Evolutionary conservation across 64 coral and sea anemone genomes (phyloP).

Genomic region (Platygyra sinensis): DNA sequence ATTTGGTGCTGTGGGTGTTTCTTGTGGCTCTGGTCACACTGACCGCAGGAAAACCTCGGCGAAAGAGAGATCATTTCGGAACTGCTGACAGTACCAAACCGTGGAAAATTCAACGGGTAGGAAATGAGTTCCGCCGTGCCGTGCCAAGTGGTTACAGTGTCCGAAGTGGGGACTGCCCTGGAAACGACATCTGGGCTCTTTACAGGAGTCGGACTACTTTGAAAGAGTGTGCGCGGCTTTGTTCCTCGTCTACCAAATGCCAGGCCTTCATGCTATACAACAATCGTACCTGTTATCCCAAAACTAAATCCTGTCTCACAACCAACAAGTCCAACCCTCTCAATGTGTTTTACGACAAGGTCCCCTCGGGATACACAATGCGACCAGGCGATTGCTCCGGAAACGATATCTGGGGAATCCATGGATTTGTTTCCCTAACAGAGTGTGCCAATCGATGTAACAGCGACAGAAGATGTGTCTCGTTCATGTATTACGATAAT

Average conservation of each 20-base stretch:
- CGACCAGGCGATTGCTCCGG: constrained; percentile 33
- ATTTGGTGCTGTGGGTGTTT: neutral
- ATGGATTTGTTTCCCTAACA: neutral
- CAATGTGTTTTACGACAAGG: constrained; percentile 25
- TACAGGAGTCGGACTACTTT: neutral
- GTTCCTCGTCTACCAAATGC: neutral
- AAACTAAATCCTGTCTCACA: neutral
- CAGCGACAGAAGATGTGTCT: neutral
- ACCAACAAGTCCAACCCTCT: neutral
- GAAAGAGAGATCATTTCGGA: neutral
- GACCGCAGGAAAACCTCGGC: neutral
- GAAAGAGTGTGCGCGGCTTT: constrained; percentile 2
- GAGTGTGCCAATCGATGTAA: constrained; percentile 26
- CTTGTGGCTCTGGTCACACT: neutral
- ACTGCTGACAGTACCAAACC: neutral
- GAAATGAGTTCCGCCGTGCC: neutral
- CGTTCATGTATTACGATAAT: constrained; percentile 25
- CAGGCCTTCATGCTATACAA: constrained; percentile 24
- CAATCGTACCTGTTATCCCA: constrained; percentile 29
- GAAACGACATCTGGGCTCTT: constrained; percentile 19
- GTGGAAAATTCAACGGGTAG: neutral
- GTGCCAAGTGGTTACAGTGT: neutral
- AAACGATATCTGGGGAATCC: constrained; percentile 9
- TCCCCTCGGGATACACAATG: neutral
- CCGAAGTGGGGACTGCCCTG: constrained; percentile 7